phyloP scores from a whole-genome alignment of 92 coral and sea anemone genomes.

The Scolanthus callimorphus region DNA sequence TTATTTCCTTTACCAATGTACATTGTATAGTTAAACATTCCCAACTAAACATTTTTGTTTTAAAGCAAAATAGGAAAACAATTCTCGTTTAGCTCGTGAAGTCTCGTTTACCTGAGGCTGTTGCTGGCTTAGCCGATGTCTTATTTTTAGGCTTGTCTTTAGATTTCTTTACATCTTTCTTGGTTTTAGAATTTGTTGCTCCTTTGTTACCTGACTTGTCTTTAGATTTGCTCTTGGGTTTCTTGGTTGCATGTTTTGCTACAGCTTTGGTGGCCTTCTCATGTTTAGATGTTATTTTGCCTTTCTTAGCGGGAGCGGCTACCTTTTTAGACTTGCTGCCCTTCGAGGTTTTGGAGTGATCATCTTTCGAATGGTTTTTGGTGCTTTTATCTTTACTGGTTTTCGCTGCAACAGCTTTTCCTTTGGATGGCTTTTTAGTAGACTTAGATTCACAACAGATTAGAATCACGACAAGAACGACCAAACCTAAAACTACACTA shows the following conservation, averaged over 20 bases:
- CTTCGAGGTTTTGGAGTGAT: not conserved
- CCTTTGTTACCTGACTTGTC: slow-evolving; percentile 11
- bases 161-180: not conserved
- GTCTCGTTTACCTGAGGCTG: not conserved
- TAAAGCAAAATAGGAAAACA: too few relatives aligned
- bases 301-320: slow-evolving; percentile 2
- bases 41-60: too few relatives aligned
- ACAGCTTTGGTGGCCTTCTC: not conserved
- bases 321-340: not conserved
- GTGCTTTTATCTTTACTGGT: not conserved
- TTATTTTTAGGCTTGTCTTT: slow-evolving; percentile 2
- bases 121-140: slow-evolving; percentile 1
- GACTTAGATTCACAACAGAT: slow-evolving; percentile 49
- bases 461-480: slow-evolving; percentile 22
- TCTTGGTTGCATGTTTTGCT: not conserved
- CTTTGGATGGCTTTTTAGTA: slow-evolving; percentile 29
- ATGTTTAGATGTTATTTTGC: slow-evolving; percentile 10
- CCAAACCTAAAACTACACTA: slow-evolving; percentile 6
- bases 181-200: not conserved
- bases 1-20: too few relatives aligned
- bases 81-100: not conserved
- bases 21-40: too few relatives aligned
- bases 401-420: slow-evolving; percentile 2
- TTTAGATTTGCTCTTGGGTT: slow-evolving; percentile 8
- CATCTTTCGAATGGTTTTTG: not conserved